Evolutionary conservation across 2,113 vertebrate species (phyloP).

Genomic region (Alaudala cheleensis): DNA sequence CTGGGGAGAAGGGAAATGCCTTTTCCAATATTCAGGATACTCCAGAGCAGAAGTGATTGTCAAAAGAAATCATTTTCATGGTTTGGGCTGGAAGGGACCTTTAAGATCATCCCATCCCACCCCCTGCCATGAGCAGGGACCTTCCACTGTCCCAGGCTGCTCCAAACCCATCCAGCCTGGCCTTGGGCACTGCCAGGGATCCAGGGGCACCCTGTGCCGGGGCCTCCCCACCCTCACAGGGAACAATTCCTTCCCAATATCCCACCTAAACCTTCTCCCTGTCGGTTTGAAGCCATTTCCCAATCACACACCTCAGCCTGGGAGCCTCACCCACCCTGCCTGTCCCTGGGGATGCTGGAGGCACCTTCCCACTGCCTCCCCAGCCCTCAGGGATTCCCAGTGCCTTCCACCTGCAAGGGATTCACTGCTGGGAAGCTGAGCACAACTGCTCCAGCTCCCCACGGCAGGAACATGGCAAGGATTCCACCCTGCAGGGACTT

Average conservation of each 20-base stretch:
- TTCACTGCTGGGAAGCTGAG: constrained; percentile 26
- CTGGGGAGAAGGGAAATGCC: rapidly evolving
- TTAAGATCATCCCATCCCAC: too few species aligned
- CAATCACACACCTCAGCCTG: background rate
- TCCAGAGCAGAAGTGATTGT: background rate
- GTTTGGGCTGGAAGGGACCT: background rate
- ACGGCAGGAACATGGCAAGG: constrained; percentile 22
- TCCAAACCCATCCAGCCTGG: rapidly evolving
- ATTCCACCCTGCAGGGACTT: constrained; percentile 45
- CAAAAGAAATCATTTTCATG: background rate
- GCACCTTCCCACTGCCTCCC: background rate
- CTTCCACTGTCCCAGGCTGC: rapidly evolving
- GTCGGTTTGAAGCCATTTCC: background rate
- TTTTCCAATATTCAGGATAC: background rate
- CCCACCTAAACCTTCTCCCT: background rate
- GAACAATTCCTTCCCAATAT: rapidly evolving
- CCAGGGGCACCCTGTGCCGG: background rate
- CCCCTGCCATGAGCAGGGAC: background rate
- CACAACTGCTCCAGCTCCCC: constrained; percentile 44
- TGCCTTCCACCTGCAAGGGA: background rate
- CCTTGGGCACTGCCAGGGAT: background rate
- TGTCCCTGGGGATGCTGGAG: background rate
- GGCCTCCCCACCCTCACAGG: rapidly evolving
- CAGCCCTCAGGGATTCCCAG: background rate
- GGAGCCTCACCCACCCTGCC: background rate